Evolutionary conservation across 92 coral and sea anemone species (phyloP).

Genomic region (Isaurus tuberculatus): DNA sequence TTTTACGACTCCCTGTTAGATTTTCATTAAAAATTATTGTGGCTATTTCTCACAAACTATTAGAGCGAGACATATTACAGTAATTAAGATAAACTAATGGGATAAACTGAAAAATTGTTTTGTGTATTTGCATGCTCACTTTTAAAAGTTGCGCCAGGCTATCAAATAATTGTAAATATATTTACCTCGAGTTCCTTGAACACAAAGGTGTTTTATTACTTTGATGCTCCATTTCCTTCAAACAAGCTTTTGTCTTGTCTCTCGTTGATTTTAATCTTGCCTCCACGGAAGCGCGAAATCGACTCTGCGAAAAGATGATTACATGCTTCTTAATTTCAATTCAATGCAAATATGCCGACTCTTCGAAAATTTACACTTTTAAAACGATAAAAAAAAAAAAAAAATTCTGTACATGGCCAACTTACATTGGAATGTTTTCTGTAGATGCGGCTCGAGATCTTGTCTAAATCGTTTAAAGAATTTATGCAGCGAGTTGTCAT

Average conservation of each 20-base stretch:
- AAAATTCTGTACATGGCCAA: background rate
- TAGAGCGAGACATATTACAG: too few species aligned
- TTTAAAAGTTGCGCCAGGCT: too few species aligned
- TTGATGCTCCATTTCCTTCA: conserved; percentile 25
- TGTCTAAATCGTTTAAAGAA: conserved; percentile 82
- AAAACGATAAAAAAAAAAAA: too few species aligned
- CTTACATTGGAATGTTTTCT: conserved; percentile 67
- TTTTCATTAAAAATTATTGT: too few species aligned
- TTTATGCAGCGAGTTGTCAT: conserved; percentile 92
- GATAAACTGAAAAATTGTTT: too few species aligned
- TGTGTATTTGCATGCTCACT: too few species aligned
- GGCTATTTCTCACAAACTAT: too few species aligned
- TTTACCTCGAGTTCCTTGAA: background rate
- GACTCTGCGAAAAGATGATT: conserved; percentile 47
- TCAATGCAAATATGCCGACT: background rate
- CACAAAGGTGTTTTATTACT: background rate
- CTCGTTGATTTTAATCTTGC: conserved; percentile 71
- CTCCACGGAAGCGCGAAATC: conserved; percentile 73
- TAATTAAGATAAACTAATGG: too few species aligned
- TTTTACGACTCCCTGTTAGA: too few species aligned
- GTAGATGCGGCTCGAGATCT: conserved; percentile 75
- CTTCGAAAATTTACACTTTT: too few species aligned
- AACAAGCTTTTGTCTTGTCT: conserved; percentile 66
- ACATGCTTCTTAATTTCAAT: background rate
- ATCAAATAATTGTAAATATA: background rate